Conservation (phyloP, 1,140 invertebrate species). For the Zaprionus davidi region DNA sequence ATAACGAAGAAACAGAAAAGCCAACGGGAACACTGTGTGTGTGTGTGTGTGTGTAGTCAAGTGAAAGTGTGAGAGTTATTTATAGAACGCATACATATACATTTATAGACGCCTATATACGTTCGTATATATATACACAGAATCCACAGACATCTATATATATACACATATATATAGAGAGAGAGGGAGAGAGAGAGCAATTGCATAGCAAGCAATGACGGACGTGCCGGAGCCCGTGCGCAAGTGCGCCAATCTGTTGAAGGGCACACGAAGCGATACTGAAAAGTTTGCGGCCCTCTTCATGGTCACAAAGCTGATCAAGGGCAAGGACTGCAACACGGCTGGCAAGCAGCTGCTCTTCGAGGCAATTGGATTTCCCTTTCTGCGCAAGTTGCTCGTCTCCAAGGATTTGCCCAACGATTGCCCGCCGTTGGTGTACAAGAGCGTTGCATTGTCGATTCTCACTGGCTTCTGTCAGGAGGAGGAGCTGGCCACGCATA, state of each 20-base stretch:
- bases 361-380: conserved; percentile 94
- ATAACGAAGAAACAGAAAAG: conserved; percentile 12
- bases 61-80: conserved; percentile 77
- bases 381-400: conserved; percentile 91
- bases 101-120: conserved; percentile 30
- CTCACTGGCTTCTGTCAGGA: conserved; percentile 93
- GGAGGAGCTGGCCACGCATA: conserved; percentile 90
- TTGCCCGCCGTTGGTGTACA: conserved; percentile 93
- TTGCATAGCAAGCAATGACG: conserved; percentile 71
- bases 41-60: conserved; percentile 64
- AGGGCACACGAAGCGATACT: conserved; percentile 91
- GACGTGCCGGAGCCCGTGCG: conserved; percentile 90
- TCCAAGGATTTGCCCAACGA: conserved; percentile 90
- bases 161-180: conserved; percentile 34
- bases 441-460: conserved; percentile 94
- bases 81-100: conserved; percentile 48
- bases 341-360: conserved; percentile 91
- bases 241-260: conserved; percentile 91
- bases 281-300: conserved; percentile 96
- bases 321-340: conserved; percentile 90
- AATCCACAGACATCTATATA: conserved; percentile 26
- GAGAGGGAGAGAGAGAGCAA: conserved; percentile 20
- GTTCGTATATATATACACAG: conserved; percentile 22
- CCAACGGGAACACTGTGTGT: conserved; percentile 54
- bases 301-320: conserved; percentile 94